Evolutionary conservation across 1,140 invertebrate species (phyloP).

Genomic region (Venturia canescens): DNA sequence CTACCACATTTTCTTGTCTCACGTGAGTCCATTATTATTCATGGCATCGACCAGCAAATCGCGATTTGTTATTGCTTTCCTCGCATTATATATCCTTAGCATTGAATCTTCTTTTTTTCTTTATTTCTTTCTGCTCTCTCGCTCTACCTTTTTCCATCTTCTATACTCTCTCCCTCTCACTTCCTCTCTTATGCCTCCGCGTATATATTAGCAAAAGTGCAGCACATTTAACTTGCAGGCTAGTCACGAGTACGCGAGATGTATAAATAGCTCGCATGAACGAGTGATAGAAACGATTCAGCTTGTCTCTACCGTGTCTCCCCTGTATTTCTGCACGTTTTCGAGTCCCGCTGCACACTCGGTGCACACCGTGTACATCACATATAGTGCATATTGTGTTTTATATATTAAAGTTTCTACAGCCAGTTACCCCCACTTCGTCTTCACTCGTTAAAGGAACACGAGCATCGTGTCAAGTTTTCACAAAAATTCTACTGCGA

Average conservation of each 20-base stretch:
- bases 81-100: slow-evolving; percentile 18
- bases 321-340: not conserved
- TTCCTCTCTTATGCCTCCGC: not conserved
- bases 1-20: slow-evolving; percentile 10
- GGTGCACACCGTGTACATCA: slow-evolving; percentile 7
- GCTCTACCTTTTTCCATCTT: not conserved
- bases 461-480: not conserved
- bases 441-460: too few species aligned
- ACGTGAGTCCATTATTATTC: slow-evolving; percentile 52
- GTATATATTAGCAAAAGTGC: slow-evolving; percentile 8
- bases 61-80: slow-evolving; percentile 49
- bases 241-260: slow-evolving; percentile 14
- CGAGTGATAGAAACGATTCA: slow-evolving; percentile 11
- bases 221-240: slow-evolving; percentile 1
- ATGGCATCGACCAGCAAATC: slow-evolving; percentile 49
- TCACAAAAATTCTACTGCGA: not conserved
- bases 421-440: too few species aligned
- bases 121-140: not conserved
- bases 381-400: too few species aligned
- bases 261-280: slow-evolving; percentile 7
- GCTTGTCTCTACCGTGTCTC: not conserved
- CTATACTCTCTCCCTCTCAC: too few species aligned
- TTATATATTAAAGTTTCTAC: not conserved
- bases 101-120: slow-evolving; percentile 19
- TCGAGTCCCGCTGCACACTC: slow-evolving; percentile 2